Evolutionary conservation across 1,140 invertebrate genomes (phyloP).

Genomic region (Dryas iulia): DNA sequence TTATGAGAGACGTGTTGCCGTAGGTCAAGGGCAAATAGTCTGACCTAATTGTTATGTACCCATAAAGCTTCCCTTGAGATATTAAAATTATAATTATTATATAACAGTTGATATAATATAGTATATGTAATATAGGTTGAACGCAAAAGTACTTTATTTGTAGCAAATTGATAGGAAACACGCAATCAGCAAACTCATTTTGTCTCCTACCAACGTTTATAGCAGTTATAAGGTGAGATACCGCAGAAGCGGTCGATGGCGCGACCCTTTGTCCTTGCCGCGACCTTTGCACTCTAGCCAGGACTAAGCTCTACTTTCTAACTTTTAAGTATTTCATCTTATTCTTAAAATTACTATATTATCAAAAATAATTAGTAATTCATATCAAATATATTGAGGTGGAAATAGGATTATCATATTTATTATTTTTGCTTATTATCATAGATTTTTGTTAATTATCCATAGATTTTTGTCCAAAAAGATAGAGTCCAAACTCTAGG

Average conservation of each 20-base stretch:
- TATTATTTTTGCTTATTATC: no score
- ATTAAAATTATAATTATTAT: neutral
- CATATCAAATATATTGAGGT: no score
- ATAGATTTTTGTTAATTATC: no score
- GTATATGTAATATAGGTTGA: no score
- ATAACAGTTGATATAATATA: no score
- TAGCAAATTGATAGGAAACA: neutral
- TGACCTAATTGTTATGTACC: slow-evolving; percentile 58
- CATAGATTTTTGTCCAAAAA: no score
- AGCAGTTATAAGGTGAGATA: neutral
- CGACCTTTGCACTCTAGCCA: slow-evolving; percentile 42
- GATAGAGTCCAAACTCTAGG: no score
- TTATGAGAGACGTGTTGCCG: slow-evolving; percentile 54
- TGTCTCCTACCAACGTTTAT: neutral
- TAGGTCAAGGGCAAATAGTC: slow-evolving; percentile 65
- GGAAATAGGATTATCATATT: no score
- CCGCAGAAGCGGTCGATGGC: slow-evolving; percentile 24
- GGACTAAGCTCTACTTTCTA: neutral
- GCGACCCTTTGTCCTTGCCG: slow-evolving; percentile 58
- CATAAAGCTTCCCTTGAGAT: slow-evolving; percentile 6
- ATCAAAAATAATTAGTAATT: neutral
- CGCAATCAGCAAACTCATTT: neutral
- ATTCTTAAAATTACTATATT: neutral
- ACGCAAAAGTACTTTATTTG: neutral
- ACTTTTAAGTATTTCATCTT: neutral